Percentiles rank a stretch among this genome's conserved stretches.
phyloP scores from a whole-genome alignment of 2,888 invertebrate genomes.

The Hedya salicella region DNA sequence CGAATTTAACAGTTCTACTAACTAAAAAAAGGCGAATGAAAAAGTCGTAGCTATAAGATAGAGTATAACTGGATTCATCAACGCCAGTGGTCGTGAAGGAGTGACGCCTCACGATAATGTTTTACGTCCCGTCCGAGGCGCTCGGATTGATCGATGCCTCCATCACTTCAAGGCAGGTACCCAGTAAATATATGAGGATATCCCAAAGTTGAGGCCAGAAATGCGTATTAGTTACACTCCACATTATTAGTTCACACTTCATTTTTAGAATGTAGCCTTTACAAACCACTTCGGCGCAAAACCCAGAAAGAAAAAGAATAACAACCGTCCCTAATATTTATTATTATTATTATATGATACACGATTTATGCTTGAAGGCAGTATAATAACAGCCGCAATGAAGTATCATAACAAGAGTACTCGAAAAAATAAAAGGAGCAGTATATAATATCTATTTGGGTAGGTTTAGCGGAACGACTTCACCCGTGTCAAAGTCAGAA shows the following conservation, averaged over 20 bases:
- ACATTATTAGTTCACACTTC: no score
- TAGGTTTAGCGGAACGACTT: conserved; percentile 5
- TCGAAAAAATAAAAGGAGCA: conserved; percentile 4
- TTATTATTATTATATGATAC: background rate
- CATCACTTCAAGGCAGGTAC: conserved; percentile 21
- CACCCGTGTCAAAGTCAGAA: conserved; percentile 25
- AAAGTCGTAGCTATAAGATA: background rate
- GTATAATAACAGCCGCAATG: background rate
- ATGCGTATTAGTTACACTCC: no score
- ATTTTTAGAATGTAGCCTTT: no score
- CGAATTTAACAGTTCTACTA: background rate
- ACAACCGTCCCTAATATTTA: no score
- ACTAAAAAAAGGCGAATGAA: background rate
- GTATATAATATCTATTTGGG: background rate
- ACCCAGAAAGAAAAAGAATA: no score
- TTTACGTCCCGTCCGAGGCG: conserved; percentile 15
- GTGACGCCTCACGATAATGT: conserved; percentile 27
- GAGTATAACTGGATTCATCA: conserved; percentile 28
- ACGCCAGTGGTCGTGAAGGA: conserved; percentile 31
- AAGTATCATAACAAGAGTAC: background rate
- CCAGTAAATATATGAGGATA: conserved; percentile 7
- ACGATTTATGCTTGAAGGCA: no score
- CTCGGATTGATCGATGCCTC: conserved; percentile 30
- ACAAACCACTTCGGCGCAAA: no score
- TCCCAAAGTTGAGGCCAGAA: background rate